These are phyloP conservation scores for Drosophila paracracens DNA, from an alignment of 2,888 invertebrate species.

Conservation along the genomic window DNA sequence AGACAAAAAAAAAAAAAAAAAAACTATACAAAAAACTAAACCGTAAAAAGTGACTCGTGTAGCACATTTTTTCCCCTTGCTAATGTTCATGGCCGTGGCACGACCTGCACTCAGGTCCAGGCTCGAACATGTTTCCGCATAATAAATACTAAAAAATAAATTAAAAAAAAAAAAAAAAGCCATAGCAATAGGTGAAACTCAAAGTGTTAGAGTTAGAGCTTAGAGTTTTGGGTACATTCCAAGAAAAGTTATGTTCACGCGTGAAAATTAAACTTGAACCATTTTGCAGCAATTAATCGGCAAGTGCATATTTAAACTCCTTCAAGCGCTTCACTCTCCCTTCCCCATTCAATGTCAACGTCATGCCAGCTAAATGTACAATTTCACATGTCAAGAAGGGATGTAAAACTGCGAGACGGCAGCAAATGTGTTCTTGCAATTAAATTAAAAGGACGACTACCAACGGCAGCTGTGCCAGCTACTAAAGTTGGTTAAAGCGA, in stretches of 20 bases:
- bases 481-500: neutral
- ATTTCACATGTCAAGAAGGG: slow-evolving; percentile 29
- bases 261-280: slow-evolving; percentile 20
- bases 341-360: slow-evolving; percentile 17
- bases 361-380: slow-evolving; percentile 37
- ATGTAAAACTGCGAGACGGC: slow-evolving; percentile 10
- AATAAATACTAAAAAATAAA: slow-evolving; percentile 39
- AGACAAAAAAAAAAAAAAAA: slow-evolving; percentile 3
- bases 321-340: neutral
- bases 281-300: slow-evolving; percentile 44
- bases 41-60: slow-evolving; percentile 16
- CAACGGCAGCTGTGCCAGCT: neutral
- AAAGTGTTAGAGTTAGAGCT: slow-evolving; percentile 12
- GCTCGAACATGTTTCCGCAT: slow-evolving; percentile 20
- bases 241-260: neutral
- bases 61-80: slow-evolving; percentile 10
- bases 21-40: slow-evolving; percentile 1
- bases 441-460: slow-evolving; percentile 52
- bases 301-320: slow-evolving; percentile 50
- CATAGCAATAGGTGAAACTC: slow-evolving; percentile 13
- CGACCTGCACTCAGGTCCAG: slow-evolving; percentile 20
- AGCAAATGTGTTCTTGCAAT: slow-evolving; percentile 39
- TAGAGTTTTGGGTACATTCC: slow-evolving; percentile 11
- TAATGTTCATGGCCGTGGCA: slow-evolving; percentile 42
- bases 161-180: neutral